Conservation (phyloP, 2,888 invertebrate species). For the Helicoverpa assulta region DNA sequence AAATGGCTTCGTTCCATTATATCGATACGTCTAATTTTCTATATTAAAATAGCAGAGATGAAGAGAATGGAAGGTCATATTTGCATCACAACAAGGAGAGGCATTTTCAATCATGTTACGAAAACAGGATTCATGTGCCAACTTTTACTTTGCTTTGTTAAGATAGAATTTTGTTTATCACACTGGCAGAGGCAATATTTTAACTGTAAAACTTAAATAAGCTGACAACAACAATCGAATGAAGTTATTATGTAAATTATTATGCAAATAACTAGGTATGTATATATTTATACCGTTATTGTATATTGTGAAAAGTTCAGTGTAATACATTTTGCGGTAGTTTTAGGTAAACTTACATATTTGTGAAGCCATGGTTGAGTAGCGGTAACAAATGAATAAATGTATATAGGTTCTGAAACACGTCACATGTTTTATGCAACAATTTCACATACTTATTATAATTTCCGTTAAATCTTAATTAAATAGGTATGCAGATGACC, state of each 20-base stretch:
- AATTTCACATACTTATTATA: background rate
- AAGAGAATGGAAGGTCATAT: slow-evolving; percentile 50
- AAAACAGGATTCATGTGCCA: slow-evolving; percentile 45
- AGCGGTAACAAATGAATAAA: slow-evolving; percentile 12
- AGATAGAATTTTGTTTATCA: slow-evolving; percentile 21
- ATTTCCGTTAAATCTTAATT: background rate
- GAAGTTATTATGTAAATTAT: slow-evolving; percentile 50
- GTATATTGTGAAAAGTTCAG: slow-evolving; percentile 29
- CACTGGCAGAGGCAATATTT: slow-evolving; percentile 27
- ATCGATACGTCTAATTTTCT: slow-evolving; percentile 33
- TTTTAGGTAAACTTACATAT: slow-evolving; percentile 27
- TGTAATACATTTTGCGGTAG: slow-evolving; percentile 13
- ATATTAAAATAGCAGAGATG: slow-evolving; percentile 36
- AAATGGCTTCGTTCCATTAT: slow-evolving; percentile 24
- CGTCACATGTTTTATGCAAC: slow-evolving; percentile 9
- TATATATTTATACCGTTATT: slow-evolving; percentile 21
- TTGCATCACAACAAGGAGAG: slow-evolving; percentile 43
- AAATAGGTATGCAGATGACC: background rate
- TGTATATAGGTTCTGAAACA: slow-evolving; percentile 3
- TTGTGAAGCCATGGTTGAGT: slow-evolving; percentile 17
- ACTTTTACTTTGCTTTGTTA: slow-evolving; percentile 43
- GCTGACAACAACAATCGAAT: slow-evolving; percentile 19
- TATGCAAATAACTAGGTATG: slow-evolving; percentile 28
- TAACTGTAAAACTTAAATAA: slow-evolving; percentile 30
- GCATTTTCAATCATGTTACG: slow-evolving; percentile 23